These are phyloP conservation scores for Drosophila paulistorum DNA, from an alignment of 1,140 invertebrate species.

Conservation along the genomic window DNA sequence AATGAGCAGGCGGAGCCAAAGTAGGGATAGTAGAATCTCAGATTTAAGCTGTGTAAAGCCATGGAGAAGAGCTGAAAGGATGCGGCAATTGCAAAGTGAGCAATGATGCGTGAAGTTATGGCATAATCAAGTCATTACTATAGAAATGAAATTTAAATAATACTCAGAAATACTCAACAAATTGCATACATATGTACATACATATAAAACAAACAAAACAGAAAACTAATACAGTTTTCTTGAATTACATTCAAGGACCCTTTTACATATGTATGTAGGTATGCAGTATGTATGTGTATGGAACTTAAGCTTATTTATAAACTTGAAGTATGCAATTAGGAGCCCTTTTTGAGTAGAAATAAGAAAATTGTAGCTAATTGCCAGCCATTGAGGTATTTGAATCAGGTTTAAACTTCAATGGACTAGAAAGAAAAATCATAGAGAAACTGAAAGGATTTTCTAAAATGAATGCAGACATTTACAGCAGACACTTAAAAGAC, in stretches of 20 bases:
- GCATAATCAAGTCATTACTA: constrained; percentile 9
- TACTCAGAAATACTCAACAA: constrained; percentile 1
- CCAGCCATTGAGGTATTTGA: constrained; percentile 65
- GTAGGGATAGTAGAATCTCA: neutral
- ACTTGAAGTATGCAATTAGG: constrained; percentile 69
- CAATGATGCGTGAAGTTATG: constrained; percentile 15
- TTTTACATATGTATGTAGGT: neutral
- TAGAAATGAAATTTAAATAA: neutral
- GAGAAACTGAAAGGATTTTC: constrained; percentile 21
- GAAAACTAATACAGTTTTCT: constrained; percentile 4
- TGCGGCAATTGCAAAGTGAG: neutral
- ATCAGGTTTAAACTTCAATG: constrained; percentile 51
- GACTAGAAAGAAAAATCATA: constrained; percentile 22
- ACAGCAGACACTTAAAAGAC: constrained; percentile 28
- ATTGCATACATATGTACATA: neutral
- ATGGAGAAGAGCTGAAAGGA: neutral
- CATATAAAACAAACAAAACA: neutral
- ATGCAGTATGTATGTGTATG: constrained; percentile 7
- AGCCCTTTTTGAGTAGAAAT: constrained; percentile 51
- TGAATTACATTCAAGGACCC: constrained; percentile 6
- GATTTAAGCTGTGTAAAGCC: neutral
- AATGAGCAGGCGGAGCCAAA: constrained; percentile 38
- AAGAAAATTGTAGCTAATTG: constrained; percentile 67
- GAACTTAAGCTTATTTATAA: constrained; percentile 44
- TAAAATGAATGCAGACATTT: constrained; percentile 21